Evolutionary conservation across 2,113 vertebrate genomes (phyloP).

Genomic region (Neodontobutis hainanensis): DNA sequence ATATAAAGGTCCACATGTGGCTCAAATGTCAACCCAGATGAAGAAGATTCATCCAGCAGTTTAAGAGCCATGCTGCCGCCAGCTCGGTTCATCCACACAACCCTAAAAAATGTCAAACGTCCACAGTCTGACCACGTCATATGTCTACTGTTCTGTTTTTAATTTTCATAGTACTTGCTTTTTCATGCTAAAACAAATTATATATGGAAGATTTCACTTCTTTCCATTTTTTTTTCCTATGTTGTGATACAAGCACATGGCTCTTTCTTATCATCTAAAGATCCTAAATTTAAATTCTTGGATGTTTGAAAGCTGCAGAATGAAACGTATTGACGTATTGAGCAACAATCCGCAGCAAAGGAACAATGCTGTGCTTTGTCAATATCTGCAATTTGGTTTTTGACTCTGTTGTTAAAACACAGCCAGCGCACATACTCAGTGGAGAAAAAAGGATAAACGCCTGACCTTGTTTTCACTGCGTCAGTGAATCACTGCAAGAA

Average conservation of each 20-base stretch:
- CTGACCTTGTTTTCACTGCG: slow-evolving; percentile 8
- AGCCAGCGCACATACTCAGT: background rate
- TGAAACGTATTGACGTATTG: slow-evolving; percentile 1
- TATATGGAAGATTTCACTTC: no score
- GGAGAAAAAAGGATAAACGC: background rate
- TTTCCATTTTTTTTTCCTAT: no score
- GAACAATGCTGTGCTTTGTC: slow-evolving; percentile 4
- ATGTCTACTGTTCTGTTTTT: background rate
- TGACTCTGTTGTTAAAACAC: slow-evolving; percentile 7
- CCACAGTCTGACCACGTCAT: background rate
- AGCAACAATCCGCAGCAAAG: slow-evolving; percentile 7
- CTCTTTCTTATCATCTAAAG: background rate
- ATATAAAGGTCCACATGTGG: slow-evolving; percentile 2
- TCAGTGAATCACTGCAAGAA: slow-evolving; percentile 7
- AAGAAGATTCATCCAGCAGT: slow-evolving; percentile 2
- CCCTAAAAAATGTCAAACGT: slow-evolving; percentile 5
- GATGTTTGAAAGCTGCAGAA: slow-evolving; percentile 3
- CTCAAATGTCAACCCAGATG: slow-evolving; percentile 32
- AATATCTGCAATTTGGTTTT: slow-evolving; percentile 13
- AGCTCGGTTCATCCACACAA: background rate
- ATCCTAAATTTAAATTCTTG: background rate
- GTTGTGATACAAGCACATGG: no score
- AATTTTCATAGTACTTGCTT: no score
- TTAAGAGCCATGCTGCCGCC: background rate
- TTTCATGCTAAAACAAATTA: no score